Evolutionary conservation across 2,888 invertebrate species (phyloP), one percentile per base, ranked within the genome.

Genomic region (Anarsia innoxiella): DNA sequence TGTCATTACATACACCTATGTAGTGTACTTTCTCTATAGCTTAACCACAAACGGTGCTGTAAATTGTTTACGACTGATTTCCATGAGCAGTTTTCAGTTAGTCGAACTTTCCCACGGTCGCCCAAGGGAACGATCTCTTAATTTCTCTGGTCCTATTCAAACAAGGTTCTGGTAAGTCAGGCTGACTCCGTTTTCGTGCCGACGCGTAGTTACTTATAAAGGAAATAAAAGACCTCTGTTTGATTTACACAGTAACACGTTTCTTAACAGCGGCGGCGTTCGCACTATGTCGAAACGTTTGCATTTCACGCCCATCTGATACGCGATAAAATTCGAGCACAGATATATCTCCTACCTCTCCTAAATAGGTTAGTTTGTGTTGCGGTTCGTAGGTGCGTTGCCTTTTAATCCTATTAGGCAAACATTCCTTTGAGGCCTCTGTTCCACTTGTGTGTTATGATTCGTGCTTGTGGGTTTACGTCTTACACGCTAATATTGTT

Each of bases 1-100:
- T n/a, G n/a, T n/a, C n/a, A 59, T 19, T 9, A 58, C 56, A 50
- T 62, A 49, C 56, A 64, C 49, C 66, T 66, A 63, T 49, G 41
- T 55, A 54, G 51, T 54, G 50, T 59, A 66, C 71, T 77, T 75
- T 75, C 74, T 65, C 67, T 56, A 49, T 48, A 46, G 36, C 53
- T 55, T 46, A 49, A 53, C 50, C 46, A 38, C 47, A 41, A 51
- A 51, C 47, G 52, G 38, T 52, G 51, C 44, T 51, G 53, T 51
- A 53, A 46, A 50, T 55, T 48, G 46, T 52, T 56, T 52, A 56
- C 51, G 34, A 45, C 51, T 37, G 46, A 37, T 41, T 43, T 40
- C 43, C 35, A 30, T 48, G 36, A 48, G 36, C 25, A 30, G 16
- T 16, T 34, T 37, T 37, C 41, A 32, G 29, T 48, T n/a, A 31